Evolutionary conservation across 2,797 vertebrate genomes (phyloP).

Genomic region (Austrolebias charrua): DNA sequence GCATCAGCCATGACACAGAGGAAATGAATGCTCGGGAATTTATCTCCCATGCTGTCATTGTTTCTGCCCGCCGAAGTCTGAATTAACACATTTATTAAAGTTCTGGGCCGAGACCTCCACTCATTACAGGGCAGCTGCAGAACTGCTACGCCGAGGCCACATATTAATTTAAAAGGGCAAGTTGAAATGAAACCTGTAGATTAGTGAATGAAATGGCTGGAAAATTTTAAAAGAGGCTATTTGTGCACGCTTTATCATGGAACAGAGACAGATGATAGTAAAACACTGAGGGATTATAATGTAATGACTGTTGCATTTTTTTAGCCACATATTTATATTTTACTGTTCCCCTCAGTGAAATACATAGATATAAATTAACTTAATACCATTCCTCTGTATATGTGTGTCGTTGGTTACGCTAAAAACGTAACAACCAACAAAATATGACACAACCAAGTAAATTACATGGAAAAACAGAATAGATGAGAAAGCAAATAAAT

Average conservation of each 20-base stretch:
- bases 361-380: too few species aligned
- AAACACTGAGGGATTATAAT: background rate
- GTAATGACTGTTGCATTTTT: background rate
- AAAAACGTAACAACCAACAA: too few species aligned
- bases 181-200: slow-evolving; percentile 71
- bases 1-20: slow-evolving; percentile 65
- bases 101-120: slow-evolving; percentile 71
- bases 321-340: background rate
- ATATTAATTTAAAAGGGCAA: slow-evolving; percentile 49
- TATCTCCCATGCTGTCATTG: slow-evolving; percentile 73
- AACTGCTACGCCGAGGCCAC: slow-evolving; percentile 59
- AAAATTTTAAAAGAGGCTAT: slow-evolving; percentile 40
- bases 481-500: too few species aligned
- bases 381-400: too few species aligned
- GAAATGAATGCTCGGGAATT: slow-evolving; percentile 75
- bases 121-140: slow-evolving; percentile 62
- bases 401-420: too few species aligned
- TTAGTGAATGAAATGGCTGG: slow-evolving; percentile 70
- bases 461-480: too few species aligned
- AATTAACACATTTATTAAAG: slow-evolving; percentile 84
- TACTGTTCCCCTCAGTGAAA: too few species aligned
- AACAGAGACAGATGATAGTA: background rate
- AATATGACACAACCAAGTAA: too few species aligned
- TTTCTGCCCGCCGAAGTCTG: slow-evolving; percentile 71
- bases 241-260: slow-evolving; percentile 20